Evolutionary conservation across 53 echinoderm and acorn worm species (phyloP).

Genomic region (Echinarachnius parma): DNA sequence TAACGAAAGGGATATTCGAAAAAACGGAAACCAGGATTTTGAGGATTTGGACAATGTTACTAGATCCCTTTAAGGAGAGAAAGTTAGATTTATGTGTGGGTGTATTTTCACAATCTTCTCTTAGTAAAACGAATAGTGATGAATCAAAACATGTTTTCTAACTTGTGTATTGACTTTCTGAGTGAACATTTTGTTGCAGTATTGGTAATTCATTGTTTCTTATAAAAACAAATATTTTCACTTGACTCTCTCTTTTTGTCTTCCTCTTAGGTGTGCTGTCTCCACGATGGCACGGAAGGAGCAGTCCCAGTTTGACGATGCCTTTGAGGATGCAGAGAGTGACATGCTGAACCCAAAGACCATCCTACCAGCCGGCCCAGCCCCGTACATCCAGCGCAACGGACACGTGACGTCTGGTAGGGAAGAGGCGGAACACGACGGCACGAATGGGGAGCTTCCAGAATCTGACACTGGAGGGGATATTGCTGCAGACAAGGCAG

Average conservation of each 20-base stretch:
- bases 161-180: too few relatives aligned
- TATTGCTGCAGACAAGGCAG: slow-evolving; percentile 39
- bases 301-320: slow-evolving; percentile 94
- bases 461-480: slow-evolving; percentile 77
- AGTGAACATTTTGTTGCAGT: too few relatives aligned
- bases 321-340: slow-evolving; percentile 95
- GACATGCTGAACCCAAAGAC: slow-evolving; percentile 69
- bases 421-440: slow-evolving; percentile 18
- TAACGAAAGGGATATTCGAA: too few relatives aligned
- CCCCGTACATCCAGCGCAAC: slow-evolving; percentile 57
- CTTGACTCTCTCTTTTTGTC: not conserved
- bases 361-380: slow-evolving; percentile 4
- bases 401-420: slow-evolving; percentile 63
- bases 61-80: too few relatives aligned
- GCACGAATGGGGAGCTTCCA: slow-evolving; percentile 86
- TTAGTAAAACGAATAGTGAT: too few relatives aligned
- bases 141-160: too few relatives aligned
- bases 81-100: too few relatives aligned
- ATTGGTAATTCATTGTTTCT: not conserved
- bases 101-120: too few relatives aligned
- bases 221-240: not conserved
- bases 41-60: too few relatives aligned
- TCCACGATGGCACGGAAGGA: slow-evolving; percentile 85
- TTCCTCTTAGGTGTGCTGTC: slow-evolving; percentile 39
- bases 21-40: too few relatives aligned